Evolutionary conservation across 2,888 invertebrate species (phyloP).

Genomic region (Scaptomyza flava): DNA sequence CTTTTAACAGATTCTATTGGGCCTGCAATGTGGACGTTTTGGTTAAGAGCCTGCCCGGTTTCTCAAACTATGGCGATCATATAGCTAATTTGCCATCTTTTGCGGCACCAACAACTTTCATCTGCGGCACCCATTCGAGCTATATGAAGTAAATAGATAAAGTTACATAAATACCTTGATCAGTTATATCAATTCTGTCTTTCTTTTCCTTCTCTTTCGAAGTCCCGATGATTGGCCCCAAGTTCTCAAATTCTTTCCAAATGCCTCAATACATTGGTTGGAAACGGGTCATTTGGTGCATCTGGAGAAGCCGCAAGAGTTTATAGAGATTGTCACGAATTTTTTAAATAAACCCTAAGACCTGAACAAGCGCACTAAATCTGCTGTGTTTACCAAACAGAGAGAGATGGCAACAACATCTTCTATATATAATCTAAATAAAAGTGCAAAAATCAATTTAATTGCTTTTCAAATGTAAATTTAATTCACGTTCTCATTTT

Average conservation of each 20-base stretch:
- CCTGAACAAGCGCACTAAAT: conserved; percentile 4
- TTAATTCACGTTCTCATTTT: conserved; percentile 58
- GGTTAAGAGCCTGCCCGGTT: conserved; percentile 86
- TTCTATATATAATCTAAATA: neutral
- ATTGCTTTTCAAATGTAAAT: conserved; percentile 71
- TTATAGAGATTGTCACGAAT: conserved; percentile 83
- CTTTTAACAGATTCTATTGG: conserved; percentile 87
- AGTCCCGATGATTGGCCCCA: conserved; percentile 86
- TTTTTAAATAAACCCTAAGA: conserved; percentile 81
- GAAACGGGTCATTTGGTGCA: conserved; percentile 98
- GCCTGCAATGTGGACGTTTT: conserved; percentile 91
- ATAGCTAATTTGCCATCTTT: conserved; percentile 72
- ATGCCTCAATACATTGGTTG: conserved; percentile 84
- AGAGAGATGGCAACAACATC: conserved; percentile 32
- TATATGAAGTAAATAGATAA: conserved; percentile 88
- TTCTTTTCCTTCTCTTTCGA: conserved; percentile 37
- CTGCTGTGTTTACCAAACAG: conserved; percentile 1
- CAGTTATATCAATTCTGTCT: neutral
- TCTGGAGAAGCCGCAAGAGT: conserved; percentile 91
- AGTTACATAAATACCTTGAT: neutral
- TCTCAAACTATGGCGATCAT: conserved; percentile 40
- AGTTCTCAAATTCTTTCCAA: conserved; percentile 88
- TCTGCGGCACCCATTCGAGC: conserved; percentile 93
- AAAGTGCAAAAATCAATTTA: neutral
- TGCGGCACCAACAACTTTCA: conserved; percentile 91